Evolutionary conservation across 37 sponge, comb jelly and placozoan genomes (phyloP).

Genomic region (Spongia lamella): DNA sequence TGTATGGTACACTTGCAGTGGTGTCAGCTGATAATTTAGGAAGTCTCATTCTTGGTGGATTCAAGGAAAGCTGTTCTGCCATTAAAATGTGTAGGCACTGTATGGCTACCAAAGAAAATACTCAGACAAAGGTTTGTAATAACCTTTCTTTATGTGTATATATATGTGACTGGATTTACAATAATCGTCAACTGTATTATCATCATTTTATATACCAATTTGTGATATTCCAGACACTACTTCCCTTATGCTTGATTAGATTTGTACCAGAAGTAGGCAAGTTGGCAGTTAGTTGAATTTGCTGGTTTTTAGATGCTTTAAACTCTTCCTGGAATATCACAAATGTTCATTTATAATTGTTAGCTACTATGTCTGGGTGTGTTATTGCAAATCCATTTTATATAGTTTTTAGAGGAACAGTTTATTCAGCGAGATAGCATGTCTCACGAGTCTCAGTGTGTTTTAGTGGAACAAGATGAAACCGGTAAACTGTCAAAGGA

Average conservation of each 20-base stretch:
- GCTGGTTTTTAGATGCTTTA: no score
- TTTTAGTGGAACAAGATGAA: slow-evolving; percentile 3
- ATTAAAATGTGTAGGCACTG: slow-evolving; percentile 40
- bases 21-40: slow-evolving; percentile 52
- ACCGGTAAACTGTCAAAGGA: slow-evolving; percentile 3
- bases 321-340: no score
- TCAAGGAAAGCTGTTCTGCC: slow-evolving; percentile 47
- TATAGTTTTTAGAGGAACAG: neutral
- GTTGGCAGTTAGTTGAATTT: no score
- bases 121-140: slow-evolving; percentile 5
- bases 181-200: no score
- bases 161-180: no score
- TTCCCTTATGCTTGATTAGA: no score
- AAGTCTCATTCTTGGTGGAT: slow-evolving; percentile 34
- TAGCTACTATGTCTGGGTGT: no score
- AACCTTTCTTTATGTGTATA: no score
- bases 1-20: slow-evolving; percentile 34
- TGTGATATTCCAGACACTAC: no score
- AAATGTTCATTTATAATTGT: no score
- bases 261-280: no score
- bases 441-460: slow-evolving; percentile 14
- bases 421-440: neutral
- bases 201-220: no score
- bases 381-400: neutral
- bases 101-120: slow-evolving; percentile 27